Base-by-base conservation (phyloP, 2,113 vertebrate species). In the Picathartes gymnocephalus region DNA sequence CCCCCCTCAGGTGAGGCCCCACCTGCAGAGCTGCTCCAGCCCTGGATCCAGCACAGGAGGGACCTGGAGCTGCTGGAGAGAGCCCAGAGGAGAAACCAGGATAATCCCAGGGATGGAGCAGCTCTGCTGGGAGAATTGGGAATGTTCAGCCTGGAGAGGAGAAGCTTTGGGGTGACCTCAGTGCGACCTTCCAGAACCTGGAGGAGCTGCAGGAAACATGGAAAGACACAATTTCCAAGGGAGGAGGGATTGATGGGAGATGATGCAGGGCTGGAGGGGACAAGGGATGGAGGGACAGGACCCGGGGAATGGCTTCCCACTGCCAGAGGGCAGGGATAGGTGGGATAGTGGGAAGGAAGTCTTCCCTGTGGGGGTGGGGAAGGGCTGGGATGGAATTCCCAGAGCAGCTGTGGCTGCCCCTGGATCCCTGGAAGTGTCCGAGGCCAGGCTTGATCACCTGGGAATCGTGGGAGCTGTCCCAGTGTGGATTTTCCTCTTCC, bases 191-290 rank as follows among this genome's bases (percentile, higher is more conserved):
- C 2, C 51, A 68, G 62, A 39, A 11, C 40, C 51, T 28, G 23
- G 2, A 28, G 31, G 14, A 15, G 37, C 37, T 40, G 6, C 30
- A 54, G 22, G 28, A 40, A 37, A 69, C 0, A 2, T 10, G 61
- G 39, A 37, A 16, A 65, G 50, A 25, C 16, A 54, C 0, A 28
- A 30, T 35, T 14, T 3, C 7, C 77, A 25, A 37, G 12, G 27
- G 10, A n/a, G n/a, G n/a, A n/a, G n/a, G n/a, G n/a, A n/a, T n/a
- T n/a, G n/a, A n/a, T n/a, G n/a, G n/a, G n/a, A n/a, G n/a, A n/a
- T n/a, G n/a, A n/a, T n/a, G n/a, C n/a, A n/a, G n/a, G n/a, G n/a
- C n/a, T n/a, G n/a, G n/a, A n/a, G n/a, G n/a, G n/a, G n/a, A n/a
- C n/a, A n/a, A n/a, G n/a, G n/a, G n/a, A n/a, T n/a, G n/a, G n/a